These are phyloP conservation scores for Ictalurus furcatus DNA, from an alignment of 2,113 vertebrate genomes.

Conservation along the genomic window DNA sequence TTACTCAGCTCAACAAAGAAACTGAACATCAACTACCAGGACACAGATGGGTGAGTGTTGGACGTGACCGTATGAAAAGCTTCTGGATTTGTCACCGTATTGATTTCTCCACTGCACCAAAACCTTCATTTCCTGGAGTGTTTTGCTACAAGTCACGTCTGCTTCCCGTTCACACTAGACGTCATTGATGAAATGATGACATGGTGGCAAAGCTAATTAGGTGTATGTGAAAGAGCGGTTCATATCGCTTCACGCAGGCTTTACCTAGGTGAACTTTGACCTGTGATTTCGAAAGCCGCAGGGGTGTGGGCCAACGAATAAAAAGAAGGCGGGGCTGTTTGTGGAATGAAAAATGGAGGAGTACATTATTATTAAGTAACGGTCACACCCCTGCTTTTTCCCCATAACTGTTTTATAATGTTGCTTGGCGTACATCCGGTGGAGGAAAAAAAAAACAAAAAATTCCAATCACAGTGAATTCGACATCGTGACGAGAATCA, in stretches of 20 bases:
- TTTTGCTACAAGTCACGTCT: neutral
- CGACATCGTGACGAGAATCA: neutral
- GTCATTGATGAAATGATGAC: neutral
- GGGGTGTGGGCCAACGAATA: neutral
- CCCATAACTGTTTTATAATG: neutral
- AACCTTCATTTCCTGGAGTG: neutral
- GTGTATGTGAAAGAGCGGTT: neutral
- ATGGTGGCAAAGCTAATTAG: neutral
- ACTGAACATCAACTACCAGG: constrained; percentile 78
- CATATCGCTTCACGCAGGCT: neutral
- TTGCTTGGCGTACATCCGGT: neutral
- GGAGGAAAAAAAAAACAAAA: no score
- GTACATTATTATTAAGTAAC: neutral
- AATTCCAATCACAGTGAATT: neutral
- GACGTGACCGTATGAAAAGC: neutral
- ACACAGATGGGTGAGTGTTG: constrained; percentile 73
- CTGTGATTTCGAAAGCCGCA: neutral
- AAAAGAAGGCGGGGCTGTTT: neutral
- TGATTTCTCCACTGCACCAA: neutral
- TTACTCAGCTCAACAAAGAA: constrained; percentile 76
- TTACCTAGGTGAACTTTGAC: neutral
- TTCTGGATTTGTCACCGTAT: neutral
- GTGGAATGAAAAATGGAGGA: neutral
- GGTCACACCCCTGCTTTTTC: neutral
- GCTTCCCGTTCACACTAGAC: neutral